Conservation (phyloP, 2,113 vertebrate genomes). For the Poeciliopsis turrubarensis region DNA sequence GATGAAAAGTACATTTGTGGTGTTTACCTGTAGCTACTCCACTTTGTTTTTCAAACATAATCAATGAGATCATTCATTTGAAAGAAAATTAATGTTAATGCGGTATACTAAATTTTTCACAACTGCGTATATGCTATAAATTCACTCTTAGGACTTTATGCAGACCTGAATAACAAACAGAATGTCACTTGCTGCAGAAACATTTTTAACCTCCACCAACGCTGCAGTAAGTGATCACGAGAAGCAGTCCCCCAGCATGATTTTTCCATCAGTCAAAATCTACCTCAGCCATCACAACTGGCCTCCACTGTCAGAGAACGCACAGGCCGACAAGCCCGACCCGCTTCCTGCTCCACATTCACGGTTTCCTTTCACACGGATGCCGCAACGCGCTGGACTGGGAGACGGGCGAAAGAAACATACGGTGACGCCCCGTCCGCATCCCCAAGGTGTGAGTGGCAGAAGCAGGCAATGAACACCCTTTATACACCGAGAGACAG, state of each 20-base stretch:
- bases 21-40: too few species aligned
- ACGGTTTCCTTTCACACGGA: conserved; percentile 25
- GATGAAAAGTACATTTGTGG: too few species aligned
- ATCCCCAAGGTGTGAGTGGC: conserved; percentile 6
- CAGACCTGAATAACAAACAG: neutral
- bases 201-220: neutral
- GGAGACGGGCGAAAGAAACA: conserved; percentile 3
- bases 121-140: neutral
- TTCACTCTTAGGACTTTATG: neutral
- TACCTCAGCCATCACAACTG: too few species aligned
- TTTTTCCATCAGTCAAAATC: too few species aligned
- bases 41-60: too few species aligned
- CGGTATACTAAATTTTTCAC: too few species aligned
- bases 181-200: neutral
- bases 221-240: neutral
- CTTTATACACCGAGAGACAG: conserved; percentile 14
- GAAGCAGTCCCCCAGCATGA: too few species aligned
- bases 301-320: too few species aligned
- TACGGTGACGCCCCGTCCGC: neutral
- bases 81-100: neutral
- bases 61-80: too few species aligned
- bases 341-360: conserved; percentile 5
- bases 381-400: conserved; percentile 1
- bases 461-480: conserved; percentile 13
- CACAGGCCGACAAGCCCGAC: neutral